phyloP scores from a whole-genome alignment of 2,888 invertebrate genomes.

The Catocala nupta region DNA sequence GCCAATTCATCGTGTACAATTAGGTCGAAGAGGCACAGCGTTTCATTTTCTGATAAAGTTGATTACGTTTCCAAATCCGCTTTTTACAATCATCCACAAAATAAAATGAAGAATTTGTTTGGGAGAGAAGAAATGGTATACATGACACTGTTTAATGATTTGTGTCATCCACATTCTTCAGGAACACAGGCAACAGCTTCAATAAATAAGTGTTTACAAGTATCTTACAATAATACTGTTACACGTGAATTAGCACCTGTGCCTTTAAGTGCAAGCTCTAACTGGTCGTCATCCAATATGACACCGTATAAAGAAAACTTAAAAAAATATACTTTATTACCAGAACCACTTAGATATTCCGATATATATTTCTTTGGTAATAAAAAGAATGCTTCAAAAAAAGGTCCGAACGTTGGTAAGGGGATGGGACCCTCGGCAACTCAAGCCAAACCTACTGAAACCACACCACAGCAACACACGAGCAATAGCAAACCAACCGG shows the following conservation, averaged over 20 bases:
- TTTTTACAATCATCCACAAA: slow-evolving; percentile 21
- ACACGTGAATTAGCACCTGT: neutral
- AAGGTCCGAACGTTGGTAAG: slow-evolving; percentile 37
- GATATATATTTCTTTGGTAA: slow-evolving; percentile 73
- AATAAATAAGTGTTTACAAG: slow-evolving; percentile 81
- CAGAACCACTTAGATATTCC: slow-evolving; percentile 51
- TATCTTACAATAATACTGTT: slow-evolving; percentile 35
- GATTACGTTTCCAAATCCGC: slow-evolving; percentile 47
- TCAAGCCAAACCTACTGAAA: too few species aligned
- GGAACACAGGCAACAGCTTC: slow-evolving; percentile 81
- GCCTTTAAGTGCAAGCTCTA: slow-evolving; percentile 24
- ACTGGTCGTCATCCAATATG: slow-evolving; percentile 53
- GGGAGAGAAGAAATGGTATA: slow-evolving; percentile 70
- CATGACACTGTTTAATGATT: slow-evolving; percentile 69
- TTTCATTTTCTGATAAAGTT: slow-evolving; percentile 56
- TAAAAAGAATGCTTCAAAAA: slow-evolving; percentile 57
- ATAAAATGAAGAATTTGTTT: slow-evolving; percentile 44
- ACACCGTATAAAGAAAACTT: slow-evolving; percentile 37
- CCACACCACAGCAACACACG: slow-evolving; percentile 10
- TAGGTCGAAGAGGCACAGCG: slow-evolving; percentile 52
- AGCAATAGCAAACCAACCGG: slow-evolving; percentile 23
- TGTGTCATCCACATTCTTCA: slow-evolving; percentile 55
- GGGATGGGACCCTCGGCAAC: slow-evolving; percentile 72
- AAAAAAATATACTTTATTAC: slow-evolving; percentile 23
- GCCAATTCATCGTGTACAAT: slow-evolving; percentile 47